These are phyloP conservation scores for Tetheella fluctuosa DNA, from an alignment of 2,888 invertebrate genomes.

Conservation along the genomic window DNA sequence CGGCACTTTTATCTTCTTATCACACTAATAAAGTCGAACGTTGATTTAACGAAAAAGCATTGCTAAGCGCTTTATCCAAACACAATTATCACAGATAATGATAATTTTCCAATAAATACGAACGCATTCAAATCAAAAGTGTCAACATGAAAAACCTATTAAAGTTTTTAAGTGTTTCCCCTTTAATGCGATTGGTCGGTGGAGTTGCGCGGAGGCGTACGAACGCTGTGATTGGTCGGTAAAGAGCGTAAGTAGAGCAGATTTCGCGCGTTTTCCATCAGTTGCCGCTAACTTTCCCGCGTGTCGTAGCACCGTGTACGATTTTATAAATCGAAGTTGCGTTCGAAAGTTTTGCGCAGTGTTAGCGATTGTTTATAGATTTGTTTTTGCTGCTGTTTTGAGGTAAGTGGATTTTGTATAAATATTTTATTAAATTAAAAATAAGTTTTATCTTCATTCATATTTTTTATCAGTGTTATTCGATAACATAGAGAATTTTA, in stretches of 20 bases:
- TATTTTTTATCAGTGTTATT: no score
- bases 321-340: conserved; percentile 40
- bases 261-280: conserved; percentile 78
- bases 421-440: not conserved
- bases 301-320: conserved; percentile 39
- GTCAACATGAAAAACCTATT: conserved; percentile 77
- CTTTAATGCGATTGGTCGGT: conserved; percentile 64
- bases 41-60: conserved; percentile 12
- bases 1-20: conserved; percentile 11
- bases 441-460: not conserved
- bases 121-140: conserved; percentile 53
- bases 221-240: conserved; percentile 60
- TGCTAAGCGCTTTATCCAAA: conserved; percentile 11
- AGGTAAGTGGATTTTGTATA: conserved; percentile 51
- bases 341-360: conserved; percentile 62
- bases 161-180: conserved; percentile 75
- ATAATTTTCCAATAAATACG: conserved; percentile 51
- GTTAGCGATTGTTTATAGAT: conserved; percentile 39
- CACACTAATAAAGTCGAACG: conserved; percentile 3
- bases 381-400: conserved; percentile 28
- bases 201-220: conserved; percentile 64
- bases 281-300: conserved; percentile 69
- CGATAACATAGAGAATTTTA: no score
- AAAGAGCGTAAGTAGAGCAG: conserved; percentile 67
- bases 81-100: conserved; percentile 31